These are phyloP conservation scores for Platalea minor DNA, from an alignment of 2,797 vertebrate genomes.

Conservation along the genomic window DNA sequence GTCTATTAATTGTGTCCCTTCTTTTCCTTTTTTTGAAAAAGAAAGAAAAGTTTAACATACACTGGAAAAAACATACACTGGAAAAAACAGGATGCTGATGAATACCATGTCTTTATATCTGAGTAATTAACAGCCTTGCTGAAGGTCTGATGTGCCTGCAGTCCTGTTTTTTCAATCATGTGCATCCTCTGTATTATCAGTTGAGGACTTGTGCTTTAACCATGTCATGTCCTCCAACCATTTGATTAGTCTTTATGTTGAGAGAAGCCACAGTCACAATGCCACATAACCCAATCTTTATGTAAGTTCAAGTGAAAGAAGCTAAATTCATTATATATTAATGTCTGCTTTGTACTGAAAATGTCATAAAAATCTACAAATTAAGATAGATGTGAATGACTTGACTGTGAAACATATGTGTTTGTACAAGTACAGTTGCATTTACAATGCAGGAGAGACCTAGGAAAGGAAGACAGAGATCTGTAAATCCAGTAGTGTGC, in stretches of 20 bases:
- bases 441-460: not conserved
- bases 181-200: not conserved
- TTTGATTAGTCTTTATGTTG: not conserved
- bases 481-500: not conserved
- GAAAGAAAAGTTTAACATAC: not conserved
- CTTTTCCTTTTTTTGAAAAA: not conserved
- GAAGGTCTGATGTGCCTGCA: not conserved
- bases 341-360: not conserved
- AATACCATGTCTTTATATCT: not conserved
- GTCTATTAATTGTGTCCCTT: not conserved
- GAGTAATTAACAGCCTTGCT: not conserved
- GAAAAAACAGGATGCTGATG: not conserved
- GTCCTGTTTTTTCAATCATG: not conserved
- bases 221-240: not conserved
- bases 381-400: not conserved
- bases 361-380: not conserved
- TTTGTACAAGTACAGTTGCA: not conserved
- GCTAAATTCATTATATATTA: not conserved
- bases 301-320: not conserved
- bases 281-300: not conserved
- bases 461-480: not conserved
- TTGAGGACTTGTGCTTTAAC: not conserved
- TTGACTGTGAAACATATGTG: not conserved
- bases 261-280: not conserved
- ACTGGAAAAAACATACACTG: not conserved